Base-by-base conservation (phyloP, 2,797 vertebrate genomes). In the Pterois miles region DNA sequence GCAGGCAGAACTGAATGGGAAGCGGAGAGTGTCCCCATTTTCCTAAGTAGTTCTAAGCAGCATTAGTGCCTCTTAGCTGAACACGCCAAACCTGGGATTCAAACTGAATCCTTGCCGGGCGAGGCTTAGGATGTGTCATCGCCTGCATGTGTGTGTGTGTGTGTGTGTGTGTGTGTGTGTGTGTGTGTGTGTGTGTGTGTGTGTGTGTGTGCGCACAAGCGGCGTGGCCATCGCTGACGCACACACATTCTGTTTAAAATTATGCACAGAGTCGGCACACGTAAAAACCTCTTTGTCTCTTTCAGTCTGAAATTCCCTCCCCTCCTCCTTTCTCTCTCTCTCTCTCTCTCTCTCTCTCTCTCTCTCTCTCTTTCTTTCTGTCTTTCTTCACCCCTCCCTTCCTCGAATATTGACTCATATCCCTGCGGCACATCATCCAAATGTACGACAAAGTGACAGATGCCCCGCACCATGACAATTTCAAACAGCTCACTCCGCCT, bases 51-150 rank as follows among this genome's bases (percentile, higher is more conserved):
- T 90, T 86, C 90, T 92, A 93, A 93, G 92, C 82, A 88, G 93
- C 88, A 92, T 94, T 93, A 93, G 88, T 91, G 85, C 85, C 77
- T 94, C 93, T 90, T 84, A 92, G 89, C 91, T 91, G 90, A 93
- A 91, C 90, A 91, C 77, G 86, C 84, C 88, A 93, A 93, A 92
- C 87, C 90, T 85, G 71, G 82, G 90, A 93, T 91, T 91, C 90
- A 87, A 74, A 77, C 82, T 64, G 89, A 92, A 90, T 91, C 86
- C 81, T 82, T 89, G 80, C 87, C n/a, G 79, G 84, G 83, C 74
- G 71, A 84, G 70, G 89, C 87, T 92, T 90, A 91, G 50, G 69
- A 89, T 86, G 86, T 86, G 89, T 93, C 87, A 91, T 84, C 68
- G 40, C 34, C 34, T 4, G 71, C 65, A 9, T n/a, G 34, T 36